Conservation (phyloP, 2,888 invertebrate genomes). For the Brachypalpus laphriformis region DNA sequence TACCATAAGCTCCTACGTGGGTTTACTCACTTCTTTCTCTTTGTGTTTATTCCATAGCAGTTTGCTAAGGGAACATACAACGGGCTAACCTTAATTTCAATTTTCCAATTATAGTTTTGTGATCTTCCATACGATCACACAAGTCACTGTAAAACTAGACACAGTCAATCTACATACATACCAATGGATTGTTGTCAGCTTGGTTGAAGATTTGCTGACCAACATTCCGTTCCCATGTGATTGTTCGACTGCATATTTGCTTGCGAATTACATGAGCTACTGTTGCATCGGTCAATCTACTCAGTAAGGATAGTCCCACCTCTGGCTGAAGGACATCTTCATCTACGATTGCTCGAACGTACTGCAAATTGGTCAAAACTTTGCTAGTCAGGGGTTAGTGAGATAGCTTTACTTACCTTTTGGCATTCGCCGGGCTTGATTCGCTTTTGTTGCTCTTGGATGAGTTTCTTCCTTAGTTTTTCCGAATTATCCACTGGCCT, state of each 20-base stretch:
- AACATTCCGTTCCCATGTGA: slow-evolving; percentile 81
- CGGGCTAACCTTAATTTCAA: no score
- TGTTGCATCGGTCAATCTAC: slow-evolving; percentile 62
- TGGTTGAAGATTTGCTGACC: slow-evolving; percentile 77
- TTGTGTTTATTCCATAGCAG: no score
- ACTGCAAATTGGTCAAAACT: slow-evolving; percentile 74
- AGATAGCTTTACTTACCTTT: slow-evolving; percentile 75
- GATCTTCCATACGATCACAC: no score
- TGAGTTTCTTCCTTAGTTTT: slow-evolving; percentile 78
- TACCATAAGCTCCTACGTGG: no score
- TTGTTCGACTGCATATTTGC: slow-evolving; percentile 74
- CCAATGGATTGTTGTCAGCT: slow-evolving; percentile 29
- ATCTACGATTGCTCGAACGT: slow-evolving; percentile 79
- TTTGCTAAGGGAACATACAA: no score
- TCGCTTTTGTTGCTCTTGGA: slow-evolving; percentile 80
- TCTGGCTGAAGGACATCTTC: slow-evolving; percentile 72
- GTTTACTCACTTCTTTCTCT: no score
- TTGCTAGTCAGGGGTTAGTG: not conserved
- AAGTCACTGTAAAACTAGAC: no score
- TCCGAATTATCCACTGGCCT: slow-evolving; percentile 77
- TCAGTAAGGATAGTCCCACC: slow-evolving; percentile 13
- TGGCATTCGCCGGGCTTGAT: slow-evolving; percentile 81
- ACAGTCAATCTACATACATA: no score
- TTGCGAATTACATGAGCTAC: slow-evolving; percentile 77
- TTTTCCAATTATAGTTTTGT: no score